A percentile compares a stretch with the other conserved stretches of the same genome.
phyloP scores from a whole-genome alignment of 1,140 invertebrate genomes.

The Cydia pomonella region DNA sequence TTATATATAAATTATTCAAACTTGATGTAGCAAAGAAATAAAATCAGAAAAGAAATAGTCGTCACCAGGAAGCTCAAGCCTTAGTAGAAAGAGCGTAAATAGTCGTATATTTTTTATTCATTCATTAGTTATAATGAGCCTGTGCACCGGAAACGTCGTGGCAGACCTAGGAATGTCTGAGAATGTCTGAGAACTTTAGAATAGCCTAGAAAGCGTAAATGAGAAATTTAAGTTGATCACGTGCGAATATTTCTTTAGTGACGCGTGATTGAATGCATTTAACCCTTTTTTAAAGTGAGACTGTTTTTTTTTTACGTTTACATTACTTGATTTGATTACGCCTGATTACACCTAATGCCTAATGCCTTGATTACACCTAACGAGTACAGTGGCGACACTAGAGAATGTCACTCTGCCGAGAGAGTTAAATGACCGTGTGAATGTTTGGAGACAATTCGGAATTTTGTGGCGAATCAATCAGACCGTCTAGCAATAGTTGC shows the following conservation, averaged over 20 bases:
- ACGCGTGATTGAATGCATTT: neutral
- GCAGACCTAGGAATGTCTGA: neutral
- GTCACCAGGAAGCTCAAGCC: neutral
- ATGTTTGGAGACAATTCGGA: too few species aligned
- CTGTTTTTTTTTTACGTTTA: neutral
- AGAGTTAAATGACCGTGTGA: too few species aligned
- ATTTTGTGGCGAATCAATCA: too few species aligned
- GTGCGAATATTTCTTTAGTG: neutral
- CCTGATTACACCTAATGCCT: too few species aligned
- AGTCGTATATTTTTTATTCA: neutral
- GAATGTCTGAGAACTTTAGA: slow-evolving; percentile 7
- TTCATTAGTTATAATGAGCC: slow-evolving; percentile 19
- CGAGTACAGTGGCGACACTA: too few species aligned
- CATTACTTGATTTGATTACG: neutral
- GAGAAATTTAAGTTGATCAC: neutral
- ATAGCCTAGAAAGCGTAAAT: neutral
- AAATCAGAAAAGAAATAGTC: neutral
- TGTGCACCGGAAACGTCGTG: neutral
- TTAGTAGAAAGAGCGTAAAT: slow-evolving; percentile 6
- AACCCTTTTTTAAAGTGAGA: neutral
- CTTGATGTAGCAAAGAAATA: neutral
- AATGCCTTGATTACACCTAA: too few species aligned
- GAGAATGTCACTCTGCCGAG: too few species aligned
- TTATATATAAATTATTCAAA: neutral
- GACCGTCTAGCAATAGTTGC: too few species aligned